Evolutionary conservation across 2,888 invertebrate species (phyloP).

Genomic region (Trichogramma evanescens): DNA sequence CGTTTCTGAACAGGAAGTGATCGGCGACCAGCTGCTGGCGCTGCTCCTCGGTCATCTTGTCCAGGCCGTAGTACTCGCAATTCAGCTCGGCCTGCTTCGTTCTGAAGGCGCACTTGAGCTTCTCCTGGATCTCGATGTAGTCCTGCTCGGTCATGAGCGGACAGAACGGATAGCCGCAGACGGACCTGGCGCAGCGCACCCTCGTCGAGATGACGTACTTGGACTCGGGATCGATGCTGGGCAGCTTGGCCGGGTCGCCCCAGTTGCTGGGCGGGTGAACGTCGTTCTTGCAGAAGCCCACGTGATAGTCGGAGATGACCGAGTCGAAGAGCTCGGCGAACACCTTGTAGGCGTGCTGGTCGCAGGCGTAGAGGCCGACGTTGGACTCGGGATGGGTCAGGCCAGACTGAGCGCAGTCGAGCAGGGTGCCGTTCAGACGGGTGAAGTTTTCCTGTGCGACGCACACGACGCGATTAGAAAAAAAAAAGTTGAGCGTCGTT

Average conservation of each 20-base stretch:
- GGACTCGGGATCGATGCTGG: constrained; percentile 56
- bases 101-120: constrained; percentile 34
- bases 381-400: constrained; percentile 61
- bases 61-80: constrained; percentile 56
- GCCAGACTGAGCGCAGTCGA: constrained; percentile 62
- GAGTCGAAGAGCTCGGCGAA: constrained; percentile 62
- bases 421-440: constrained; percentile 54
- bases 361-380: constrained; percentile 62
- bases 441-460: constrained; percentile 52
- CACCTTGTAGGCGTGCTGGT: constrained; percentile 60
- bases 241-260: constrained; percentile 53
- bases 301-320: constrained; percentile 63
- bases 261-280: constrained; percentile 58
- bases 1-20: constrained; percentile 60
- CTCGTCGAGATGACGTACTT: constrained; percentile 61
- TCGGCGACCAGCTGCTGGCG: constrained; percentile 58
- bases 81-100: constrained; percentile 51
- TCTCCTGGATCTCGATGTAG: constrained; percentile 58
- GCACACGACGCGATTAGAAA: no score
- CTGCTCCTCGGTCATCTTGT: constrained; percentile 53
- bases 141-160: constrained; percentile 60
- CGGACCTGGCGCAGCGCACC: constrained; percentile 59
- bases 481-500: no score
- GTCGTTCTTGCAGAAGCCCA: constrained; percentile 52
- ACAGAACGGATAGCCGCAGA: constrained; percentile 60